Base-by-base conservation (phyloP, 2,113 vertebrate species). In the Kryptolebias marmoratus region DNA sequence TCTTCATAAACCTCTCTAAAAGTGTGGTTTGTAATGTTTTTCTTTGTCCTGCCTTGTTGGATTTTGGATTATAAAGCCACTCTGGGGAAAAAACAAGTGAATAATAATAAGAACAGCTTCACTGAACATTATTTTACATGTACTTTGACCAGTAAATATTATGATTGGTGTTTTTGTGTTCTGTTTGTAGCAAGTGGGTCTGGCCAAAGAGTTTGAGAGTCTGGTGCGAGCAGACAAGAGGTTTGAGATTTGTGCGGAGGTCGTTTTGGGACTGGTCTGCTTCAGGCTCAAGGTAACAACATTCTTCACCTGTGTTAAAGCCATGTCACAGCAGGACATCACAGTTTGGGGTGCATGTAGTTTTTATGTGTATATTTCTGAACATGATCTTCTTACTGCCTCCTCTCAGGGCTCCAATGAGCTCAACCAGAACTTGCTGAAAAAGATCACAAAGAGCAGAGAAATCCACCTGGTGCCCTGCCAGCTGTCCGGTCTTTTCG, bases 391-490 rank as follows among this genome's bases (percentile, higher is more conserved):
- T 27, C 10, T 9, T 59, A 0, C 56, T 8, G 5, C 30, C 2
- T 68, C 22, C 42, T 58, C 13, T 62, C 64, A 92, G 91, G 97
- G 96, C 27, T 91, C 96, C 60, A 96, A 98, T 68, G 90, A 94
- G 71, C 77, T 96, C 81, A 99, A 95, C 1, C 88, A 98, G 89
- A 81, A 77, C 1, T 92, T 99, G 82, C 94, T 99, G 73, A 94
- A 96, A 84, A 94, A 68, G 67, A 96, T 99, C 84, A 96, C 94
- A 30, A 71, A 79, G 0, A 77, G 86, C 88, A 94, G 88, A 79
- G 95, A 94, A 89, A 98, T 99, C 84, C 96, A 99, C 84, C 88
- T 99, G 84, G 97, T 99, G 1, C 97, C 97, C 0, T 97, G 96
- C 58, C 89, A 93, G 82, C 93, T 98, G 76, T 88, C 89, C 3